phyloP scores from a whole-genome alignment of 1,140 invertebrate species.

The Paraescarpia echinospica region DNA sequence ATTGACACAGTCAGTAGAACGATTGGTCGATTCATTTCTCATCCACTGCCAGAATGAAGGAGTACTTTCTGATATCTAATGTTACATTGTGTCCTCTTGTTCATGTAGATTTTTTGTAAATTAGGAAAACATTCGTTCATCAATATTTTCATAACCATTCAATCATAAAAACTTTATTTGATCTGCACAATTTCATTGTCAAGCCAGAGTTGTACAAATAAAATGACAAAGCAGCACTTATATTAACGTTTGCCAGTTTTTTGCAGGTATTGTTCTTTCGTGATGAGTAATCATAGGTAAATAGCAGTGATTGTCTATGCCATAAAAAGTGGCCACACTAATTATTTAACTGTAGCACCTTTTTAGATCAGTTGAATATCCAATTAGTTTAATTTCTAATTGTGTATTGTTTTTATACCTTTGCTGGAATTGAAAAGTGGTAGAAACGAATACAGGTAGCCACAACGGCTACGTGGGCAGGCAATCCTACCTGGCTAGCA shows the following conservation, averaged over 20 bases:
- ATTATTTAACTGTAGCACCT: not conserved
- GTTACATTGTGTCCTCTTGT: no score
- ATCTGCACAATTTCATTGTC: no score
- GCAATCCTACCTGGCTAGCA: not conserved
- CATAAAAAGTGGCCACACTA: not conserved
- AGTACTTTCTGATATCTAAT: no score
- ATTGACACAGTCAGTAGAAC: no score
- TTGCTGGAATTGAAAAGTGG: not conserved
- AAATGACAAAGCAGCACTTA: not conserved
- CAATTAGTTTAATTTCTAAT: not conserved
- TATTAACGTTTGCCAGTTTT: not conserved
- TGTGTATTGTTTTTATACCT: not conserved
- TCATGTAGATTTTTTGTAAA: no score
- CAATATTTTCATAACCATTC: no score
- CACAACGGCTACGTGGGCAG: no score
- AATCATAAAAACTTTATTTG: no score
- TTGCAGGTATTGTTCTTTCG: not conserved
- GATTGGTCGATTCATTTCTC: no score
- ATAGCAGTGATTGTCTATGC: not conserved
- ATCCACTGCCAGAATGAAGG: no score
- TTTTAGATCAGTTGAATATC: not conserved
- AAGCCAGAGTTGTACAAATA: no score
- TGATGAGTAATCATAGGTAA: not conserved
- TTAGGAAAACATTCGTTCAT: no score
- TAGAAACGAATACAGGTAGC: not conserved